Evolutionary conservation across 2,888 invertebrate species (phyloP).

Genomic region (Rhopalosiphum nymphaeae): DNA sequence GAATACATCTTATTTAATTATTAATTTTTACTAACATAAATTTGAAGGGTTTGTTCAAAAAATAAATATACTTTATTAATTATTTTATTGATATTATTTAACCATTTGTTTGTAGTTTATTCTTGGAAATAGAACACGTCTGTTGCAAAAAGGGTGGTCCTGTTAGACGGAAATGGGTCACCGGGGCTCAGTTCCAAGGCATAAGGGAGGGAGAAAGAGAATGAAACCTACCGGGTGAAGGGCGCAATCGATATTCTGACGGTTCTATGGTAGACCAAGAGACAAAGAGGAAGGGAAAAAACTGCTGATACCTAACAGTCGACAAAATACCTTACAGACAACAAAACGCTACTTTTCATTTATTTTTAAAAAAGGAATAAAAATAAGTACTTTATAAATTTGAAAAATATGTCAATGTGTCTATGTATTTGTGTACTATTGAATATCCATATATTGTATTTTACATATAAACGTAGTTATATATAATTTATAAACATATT

Average conservation of each 20-base stretch:
- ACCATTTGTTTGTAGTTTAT: background rate
- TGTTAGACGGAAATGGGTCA: slow-evolving; percentile 59
- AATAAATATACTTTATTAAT: background rate
- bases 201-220: slow-evolving; percentile 32
- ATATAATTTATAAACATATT: background rate
- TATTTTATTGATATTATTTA: background rate
- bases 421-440: background rate
- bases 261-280: slow-evolving; percentile 53
- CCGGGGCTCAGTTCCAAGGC: slow-evolving; percentile 53
- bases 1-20: background rate
- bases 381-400: background rate
- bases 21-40: background rate
- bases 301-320: slow-evolving; percentile 50
- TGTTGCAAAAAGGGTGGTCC: slow-evolving; percentile 40
- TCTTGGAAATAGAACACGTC: slow-evolving; percentile 15
- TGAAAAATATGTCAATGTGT: background rate
- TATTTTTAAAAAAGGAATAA: background rate
- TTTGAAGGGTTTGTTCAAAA: background rate
- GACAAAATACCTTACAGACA: slow-evolving; percentile 19
- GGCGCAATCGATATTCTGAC: slow-evolving; percentile 62
- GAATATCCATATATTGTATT: background rate
- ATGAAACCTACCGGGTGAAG: slow-evolving; percentile 62
- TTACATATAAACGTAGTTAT: background rate
- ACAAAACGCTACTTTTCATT: background rate
- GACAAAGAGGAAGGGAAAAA: slow-evolving; percentile 35